Base-by-base conservation (phyloP, 2,113 vertebrate species). In the Atlantisia rogersi region DNA sequence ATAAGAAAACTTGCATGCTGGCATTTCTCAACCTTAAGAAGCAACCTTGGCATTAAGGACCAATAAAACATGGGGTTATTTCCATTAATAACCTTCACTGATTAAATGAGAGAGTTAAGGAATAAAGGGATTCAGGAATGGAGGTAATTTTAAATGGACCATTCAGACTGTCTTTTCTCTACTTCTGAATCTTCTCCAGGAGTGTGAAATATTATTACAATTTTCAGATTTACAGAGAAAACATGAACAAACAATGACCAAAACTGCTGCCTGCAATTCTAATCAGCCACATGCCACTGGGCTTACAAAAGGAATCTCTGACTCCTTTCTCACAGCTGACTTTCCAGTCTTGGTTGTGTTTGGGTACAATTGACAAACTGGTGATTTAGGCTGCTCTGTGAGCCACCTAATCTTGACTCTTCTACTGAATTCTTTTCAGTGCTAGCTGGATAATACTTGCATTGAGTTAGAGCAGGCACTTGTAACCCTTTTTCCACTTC, bases 201-300 rank as follows among this genome's bases (percentile, higher is more conserved):
- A 87, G 35, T 50, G 60, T 44, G 53, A 79, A 81, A 92, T 71
- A 32, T 67, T 95, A 67, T 60, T 94, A 39, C 42, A 84, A 46
- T 75, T 86, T 94, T 94, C 86, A 92, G 59, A 70, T 95, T 88
- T 96, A 67, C 71, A 80, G 94, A 88, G 56, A 88, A 94, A 95
- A 71, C 35, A 48, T 19, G 80, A 86, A 31, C 55, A 87, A 89
- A 87, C 50, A 76, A 62, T 79, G 89, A 63, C 67, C 29, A 25
- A 82, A 89, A 35, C 26, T 0, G 1, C 35, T 85, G 58, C 84
- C 77, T 73, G 63, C 53, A 74, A 40, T 90, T 95, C 84, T 85
- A n/a, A 82, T 82, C 89, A 92, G 79, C 62, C 67, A 32, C 55
- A 15, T 44, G 64, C 74, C 69, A 37, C 74, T 62, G 73, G 39